These are phyloP conservation scores for Hemistola chrysoprasaria DNA, from an alignment of 2,888 invertebrate genomes.

Conservation along the genomic window DNA sequence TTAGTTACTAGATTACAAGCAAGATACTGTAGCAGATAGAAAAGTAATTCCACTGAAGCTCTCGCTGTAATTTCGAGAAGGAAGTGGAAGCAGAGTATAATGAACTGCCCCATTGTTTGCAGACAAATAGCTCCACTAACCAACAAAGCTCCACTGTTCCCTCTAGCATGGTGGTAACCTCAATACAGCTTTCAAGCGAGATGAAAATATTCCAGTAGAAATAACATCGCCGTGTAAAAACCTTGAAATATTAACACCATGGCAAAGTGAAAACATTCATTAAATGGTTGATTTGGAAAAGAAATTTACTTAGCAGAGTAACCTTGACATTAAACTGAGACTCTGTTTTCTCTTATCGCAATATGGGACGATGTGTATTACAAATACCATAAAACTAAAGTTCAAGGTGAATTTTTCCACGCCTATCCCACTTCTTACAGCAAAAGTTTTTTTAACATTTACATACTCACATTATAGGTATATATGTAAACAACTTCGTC, in stretches of 20 bases:
- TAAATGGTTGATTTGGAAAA: slow-evolving; percentile 16
- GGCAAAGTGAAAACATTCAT: slow-evolving; percentile 6
- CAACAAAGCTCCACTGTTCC: slow-evolving; percentile 30
- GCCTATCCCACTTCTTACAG: too few relatives aligned
- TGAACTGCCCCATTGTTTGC: slow-evolving; percentile 40
- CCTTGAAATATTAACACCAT: slow-evolving; percentile 12
- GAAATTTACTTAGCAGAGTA: slow-evolving; percentile 6
- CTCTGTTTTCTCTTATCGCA: background rate
- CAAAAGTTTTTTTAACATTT: too few relatives aligned
- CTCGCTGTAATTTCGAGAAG: slow-evolving; percentile 22
- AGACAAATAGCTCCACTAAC: too few relatives aligned
- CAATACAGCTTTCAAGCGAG: slow-evolving; percentile 30
- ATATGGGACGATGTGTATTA: background rate
- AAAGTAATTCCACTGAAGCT: slow-evolving; percentile 20
- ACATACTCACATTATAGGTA: too few relatives aligned
- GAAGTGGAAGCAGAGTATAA: slow-evolving; percentile 36
- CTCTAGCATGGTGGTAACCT: slow-evolving; percentile 32
- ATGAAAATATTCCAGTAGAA: slow-evolving; percentile 16
- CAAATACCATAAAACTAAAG: background rate
- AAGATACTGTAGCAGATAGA: too few relatives aligned
- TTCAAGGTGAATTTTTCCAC: too few relatives aligned
- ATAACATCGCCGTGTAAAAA: slow-evolving; percentile 11
- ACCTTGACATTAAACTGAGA: slow-evolving; percentile 17
- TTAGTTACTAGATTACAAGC: too few relatives aligned
- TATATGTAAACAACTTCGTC: too few relatives aligned